These are phyloP conservation scores for Ciona savignyi DNA, from an alignment of 23 tunicate species.

Conservation along the genomic window DNA sequence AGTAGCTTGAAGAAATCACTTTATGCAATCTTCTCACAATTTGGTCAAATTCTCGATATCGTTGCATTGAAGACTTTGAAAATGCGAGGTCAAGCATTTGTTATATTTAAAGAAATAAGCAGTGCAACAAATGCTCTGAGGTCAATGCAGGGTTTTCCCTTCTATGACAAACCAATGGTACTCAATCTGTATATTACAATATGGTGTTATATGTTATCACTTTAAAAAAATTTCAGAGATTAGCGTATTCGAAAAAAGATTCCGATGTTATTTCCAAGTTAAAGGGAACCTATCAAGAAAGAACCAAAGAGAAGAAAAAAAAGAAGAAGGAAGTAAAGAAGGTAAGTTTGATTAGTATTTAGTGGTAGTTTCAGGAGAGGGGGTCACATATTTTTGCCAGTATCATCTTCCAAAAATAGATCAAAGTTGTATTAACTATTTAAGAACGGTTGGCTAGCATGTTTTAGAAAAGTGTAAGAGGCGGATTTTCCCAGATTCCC, in stretches of 20 bases:
- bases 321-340: constrained; percentile 77
- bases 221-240: constrained; percentile 29
- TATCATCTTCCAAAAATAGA: too few species aligned
- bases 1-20: constrained; percentile 83
- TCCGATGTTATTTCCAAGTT: constrained; percentile 84
- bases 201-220: neutral
- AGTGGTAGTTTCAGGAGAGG: too few species aligned
- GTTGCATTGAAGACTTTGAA: constrained; percentile 88
- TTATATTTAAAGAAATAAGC: constrained; percentile 90
- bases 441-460: too few species aligned
- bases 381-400: too few species aligned
- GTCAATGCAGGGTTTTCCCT: constrained; percentile 98
- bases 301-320: constrained; percentile 82
- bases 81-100: constrained; percentile 98
- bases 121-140: constrained; percentile 93
- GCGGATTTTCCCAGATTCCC: too few species aligned
- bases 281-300: constrained; percentile 89
- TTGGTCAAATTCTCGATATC: constrained; percentile 96
- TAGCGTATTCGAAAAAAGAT: constrained; percentile 80
- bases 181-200: neutral
- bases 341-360: too few species aligned
- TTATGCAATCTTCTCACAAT: constrained; percentile 94
- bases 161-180: constrained; percentile 97
- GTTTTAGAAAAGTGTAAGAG: too few species aligned
- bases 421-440: too few species aligned